Percentiles rank a stretch among this genome's conserved stretches.
Conservation (phyloP, 2,113 vertebrate genomes). For the Neolamprologus fasciatus region DNA sequence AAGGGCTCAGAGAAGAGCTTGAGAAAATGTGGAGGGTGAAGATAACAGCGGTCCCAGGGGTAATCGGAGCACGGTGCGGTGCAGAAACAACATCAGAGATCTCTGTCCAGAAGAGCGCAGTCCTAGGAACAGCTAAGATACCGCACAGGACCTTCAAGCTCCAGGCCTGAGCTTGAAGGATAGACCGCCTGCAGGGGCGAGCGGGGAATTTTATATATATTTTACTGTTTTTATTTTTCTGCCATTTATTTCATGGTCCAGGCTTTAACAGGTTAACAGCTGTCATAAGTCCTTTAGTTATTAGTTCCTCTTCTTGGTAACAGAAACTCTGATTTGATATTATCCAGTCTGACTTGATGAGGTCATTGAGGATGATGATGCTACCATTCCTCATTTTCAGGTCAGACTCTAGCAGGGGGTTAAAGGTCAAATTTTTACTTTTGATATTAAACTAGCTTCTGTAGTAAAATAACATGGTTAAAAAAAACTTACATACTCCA, state of each 20-base stretch:
- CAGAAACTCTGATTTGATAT: background rate
- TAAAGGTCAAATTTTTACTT: background rate
- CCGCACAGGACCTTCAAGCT: background rate
- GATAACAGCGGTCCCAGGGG: rapidly evolving
- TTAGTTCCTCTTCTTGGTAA: background rate
- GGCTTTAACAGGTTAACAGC: background rate
- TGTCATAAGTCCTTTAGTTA: background rate
- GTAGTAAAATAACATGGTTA: background rate
- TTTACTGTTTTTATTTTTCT: background rate
- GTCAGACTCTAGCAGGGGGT: background rate
- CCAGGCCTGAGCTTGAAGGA: background rate
- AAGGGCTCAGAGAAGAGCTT: background rate
- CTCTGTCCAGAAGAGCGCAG: background rate
- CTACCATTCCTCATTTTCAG: background rate
- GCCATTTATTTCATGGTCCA: background rate
- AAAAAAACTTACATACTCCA: background rate
- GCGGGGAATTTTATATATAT: background rate
- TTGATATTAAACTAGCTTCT: background rate
- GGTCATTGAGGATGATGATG: background rate
- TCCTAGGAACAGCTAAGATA: background rate
- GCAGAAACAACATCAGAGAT: background rate
- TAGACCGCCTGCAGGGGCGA: background rate
- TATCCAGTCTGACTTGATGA: background rate
- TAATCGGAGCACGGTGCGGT: background rate
- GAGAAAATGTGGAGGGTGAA: background rate